These are phyloP conservation scores for Spicauda simplicius DNA, from an alignment of 2,888 invertebrate genomes.

Conservation along the genomic window DNA sequence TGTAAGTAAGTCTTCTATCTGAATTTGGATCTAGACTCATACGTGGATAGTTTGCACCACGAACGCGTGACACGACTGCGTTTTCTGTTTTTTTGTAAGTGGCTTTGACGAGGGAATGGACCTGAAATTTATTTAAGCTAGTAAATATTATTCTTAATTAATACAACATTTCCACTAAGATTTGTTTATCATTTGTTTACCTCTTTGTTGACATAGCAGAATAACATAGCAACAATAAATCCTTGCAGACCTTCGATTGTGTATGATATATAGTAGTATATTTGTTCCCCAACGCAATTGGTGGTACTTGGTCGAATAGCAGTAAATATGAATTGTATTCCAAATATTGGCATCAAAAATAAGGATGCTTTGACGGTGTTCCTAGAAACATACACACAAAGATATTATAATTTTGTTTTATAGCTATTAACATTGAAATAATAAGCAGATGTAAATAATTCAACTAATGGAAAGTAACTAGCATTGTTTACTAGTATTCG, in stretches of 20 bases:
- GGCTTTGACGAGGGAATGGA: constrained; percentile 67
- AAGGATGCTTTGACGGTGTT: constrained; percentile 87
- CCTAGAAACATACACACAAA: constrained; percentile 61
- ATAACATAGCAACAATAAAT: constrained; percentile 86
- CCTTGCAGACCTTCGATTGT: constrained; percentile 86
- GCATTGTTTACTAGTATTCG: too few relatives aligned
- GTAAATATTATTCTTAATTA: constrained; percentile 76
- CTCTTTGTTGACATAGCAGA: constrained; percentile 88
- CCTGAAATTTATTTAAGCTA: constrained; percentile 55
- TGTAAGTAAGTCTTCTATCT: constrained; percentile 68
- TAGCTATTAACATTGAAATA: neutral
- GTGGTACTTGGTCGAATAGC: constrained; percentile 81
- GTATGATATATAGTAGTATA: constrained; percentile 86
- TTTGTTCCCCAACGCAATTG: constrained; percentile 79
- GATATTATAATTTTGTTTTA: neutral
- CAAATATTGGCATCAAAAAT: constrained; percentile 89
- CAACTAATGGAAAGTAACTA: too few relatives aligned
- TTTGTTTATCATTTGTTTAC: constrained; percentile 55
- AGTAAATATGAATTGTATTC: constrained; percentile 87
- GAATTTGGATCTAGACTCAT: constrained; percentile 56
- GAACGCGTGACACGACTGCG: constrained; percentile 67
- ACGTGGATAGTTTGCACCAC: constrained; percentile 58
- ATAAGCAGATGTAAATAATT: too few relatives aligned
- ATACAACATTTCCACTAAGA: neutral
- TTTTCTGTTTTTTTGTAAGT: constrained; percentile 77